A percentile compares a stretch with the other conserved stretches of the same genome.
phyloP scores from a whole-genome alignment of 2,888 invertebrate species.

The Trichopria drosophilae region DNA sequence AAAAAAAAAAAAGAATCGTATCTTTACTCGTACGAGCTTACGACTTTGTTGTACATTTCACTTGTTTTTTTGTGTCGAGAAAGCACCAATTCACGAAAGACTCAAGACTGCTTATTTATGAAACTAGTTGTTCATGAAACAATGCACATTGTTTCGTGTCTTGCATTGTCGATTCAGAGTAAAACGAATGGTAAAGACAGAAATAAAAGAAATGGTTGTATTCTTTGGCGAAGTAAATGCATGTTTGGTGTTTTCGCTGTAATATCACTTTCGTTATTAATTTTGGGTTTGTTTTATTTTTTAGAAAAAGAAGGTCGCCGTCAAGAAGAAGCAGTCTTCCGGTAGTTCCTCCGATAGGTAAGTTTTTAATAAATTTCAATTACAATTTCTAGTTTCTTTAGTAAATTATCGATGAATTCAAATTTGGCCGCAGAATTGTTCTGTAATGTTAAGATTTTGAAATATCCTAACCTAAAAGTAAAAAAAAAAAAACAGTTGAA shows the following conservation, averaged over 20 bases:
- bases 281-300: slow-evolving; percentile 43
- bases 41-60: slow-evolving; percentile 47
- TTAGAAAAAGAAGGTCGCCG: slow-evolving; percentile 63
- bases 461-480: too few relatives aligned
- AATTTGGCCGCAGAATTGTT: too few relatives aligned
- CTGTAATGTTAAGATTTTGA: too few relatives aligned
- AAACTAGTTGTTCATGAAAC: slow-evolving; percentile 46
- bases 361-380: slow-evolving; percentile 18
- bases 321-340: slow-evolving; percentile 63
- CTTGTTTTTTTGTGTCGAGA: slow-evolving; percentile 54
- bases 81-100: slow-evolving; percentile 47
- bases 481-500: not conserved
- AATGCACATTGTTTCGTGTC: slow-evolving; percentile 71
- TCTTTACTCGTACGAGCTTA: slow-evolving; percentile 44
- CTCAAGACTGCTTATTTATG: slow-evolving; percentile 47
- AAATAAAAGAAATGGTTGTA: slow-evolving; percentile 33
- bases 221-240: slow-evolving; percentile 45
- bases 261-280: slow-evolving; percentile 34
- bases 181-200: slow-evolving; percentile 23
- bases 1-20: slow-evolving; percentile 45
- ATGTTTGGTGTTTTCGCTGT: slow-evolving; percentile 49
- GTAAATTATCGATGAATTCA: slow-evolving; percentile 4
- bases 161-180: slow-evolving; percentile 40
- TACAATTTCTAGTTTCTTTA: slow-evolving; percentile 9
- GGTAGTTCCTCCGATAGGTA: slow-evolving; percentile 65